Percentiles rank a stretch among this genome's conserved stretches.
These are phyloP conservation scores for Drosophila albomicans DNA, from an alignment of 1,140 invertebrate species.

Conservation along the genomic window DNA sequence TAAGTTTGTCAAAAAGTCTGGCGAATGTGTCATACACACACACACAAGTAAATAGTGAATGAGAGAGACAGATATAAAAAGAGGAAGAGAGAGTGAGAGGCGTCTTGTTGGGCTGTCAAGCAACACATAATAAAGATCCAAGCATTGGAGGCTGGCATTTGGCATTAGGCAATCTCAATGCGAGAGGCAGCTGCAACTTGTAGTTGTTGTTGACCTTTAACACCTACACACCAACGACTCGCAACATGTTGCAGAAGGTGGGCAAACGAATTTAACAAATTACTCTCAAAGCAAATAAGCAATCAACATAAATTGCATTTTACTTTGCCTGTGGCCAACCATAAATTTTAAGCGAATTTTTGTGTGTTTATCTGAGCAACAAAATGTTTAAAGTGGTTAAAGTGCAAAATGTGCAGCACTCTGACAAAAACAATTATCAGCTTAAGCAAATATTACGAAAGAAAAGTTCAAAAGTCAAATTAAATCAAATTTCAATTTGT, in stretches of 20 bases:
- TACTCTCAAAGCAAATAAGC: constrained; percentile 79
- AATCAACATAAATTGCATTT: constrained; percentile 77
- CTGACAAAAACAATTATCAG: constrained; percentile 34
- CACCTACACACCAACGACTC: constrained; percentile 64
- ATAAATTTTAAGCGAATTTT: constrained; percentile 48
- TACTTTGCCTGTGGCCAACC: constrained; percentile 47
- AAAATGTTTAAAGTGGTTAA: constrained; percentile 14
- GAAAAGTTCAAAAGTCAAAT: not conserved
- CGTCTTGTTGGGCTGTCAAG: constrained; percentile 27
- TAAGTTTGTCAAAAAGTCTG: constrained; percentile 77
- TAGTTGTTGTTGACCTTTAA: constrained; percentile 63
- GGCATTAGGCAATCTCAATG: constrained; percentile 54
- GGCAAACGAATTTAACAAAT: constrained; percentile 69
- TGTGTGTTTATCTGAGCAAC: constrained; percentile 35
- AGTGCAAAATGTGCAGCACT: constrained; percentile 18
- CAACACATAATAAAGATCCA: constrained; percentile 38
- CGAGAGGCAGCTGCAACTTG: constrained; percentile 37
- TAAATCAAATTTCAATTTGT: not conserved
- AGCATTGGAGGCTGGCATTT: constrained; percentile 59
- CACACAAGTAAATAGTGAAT: constrained; percentile 1
- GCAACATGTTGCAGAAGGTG: constrained; percentile 39
- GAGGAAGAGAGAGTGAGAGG: not conserved
- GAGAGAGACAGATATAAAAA: not conserved
- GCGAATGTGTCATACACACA: constrained; percentile 28
- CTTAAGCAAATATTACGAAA: constrained; percentile 15